Percentiles rank a stretch among this genome's conserved stretches.
phyloP scores from a whole-genome alignment of 23 tunicate species.

The Trididemnum nubilum region DNA sequence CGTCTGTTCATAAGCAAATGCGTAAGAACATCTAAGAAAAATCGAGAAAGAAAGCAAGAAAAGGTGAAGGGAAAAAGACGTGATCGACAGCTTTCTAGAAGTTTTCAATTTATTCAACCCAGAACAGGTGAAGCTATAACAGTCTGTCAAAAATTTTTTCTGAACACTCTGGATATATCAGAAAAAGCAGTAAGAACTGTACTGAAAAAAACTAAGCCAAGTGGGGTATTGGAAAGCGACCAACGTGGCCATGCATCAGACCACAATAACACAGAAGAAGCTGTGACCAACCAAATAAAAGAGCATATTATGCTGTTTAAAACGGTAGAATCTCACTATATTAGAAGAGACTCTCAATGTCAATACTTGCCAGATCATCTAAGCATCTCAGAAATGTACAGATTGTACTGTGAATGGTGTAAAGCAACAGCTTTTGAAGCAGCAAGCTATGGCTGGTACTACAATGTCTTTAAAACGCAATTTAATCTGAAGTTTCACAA shows the following conservation, averaged over 20 bases:
- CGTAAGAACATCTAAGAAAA: background rate
- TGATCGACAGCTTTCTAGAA: background rate
- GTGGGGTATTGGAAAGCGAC: background rate
- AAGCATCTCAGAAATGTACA: background rate
- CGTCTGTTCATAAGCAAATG: conserved; percentile 7
- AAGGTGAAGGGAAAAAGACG: background rate
- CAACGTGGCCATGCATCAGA: background rate
- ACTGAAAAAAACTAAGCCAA: background rate
- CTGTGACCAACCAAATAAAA: background rate
- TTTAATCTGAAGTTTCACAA: conserved; percentile 11
- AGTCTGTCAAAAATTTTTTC: conserved; percentile 3
- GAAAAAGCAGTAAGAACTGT: background rate
- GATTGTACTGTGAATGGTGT: conserved; percentile 6
- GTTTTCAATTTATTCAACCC: background rate
- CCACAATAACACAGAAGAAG: background rate
- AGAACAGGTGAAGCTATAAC: background rate
- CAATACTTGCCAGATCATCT: background rate
- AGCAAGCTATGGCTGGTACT: background rate
- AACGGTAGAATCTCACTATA: background rate
- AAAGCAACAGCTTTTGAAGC: background rate
- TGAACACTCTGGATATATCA: conserved; percentile 10
- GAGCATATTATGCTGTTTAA: conserved; percentile 13
- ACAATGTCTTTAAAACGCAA: background rate
- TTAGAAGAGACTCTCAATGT: conserved; percentile 16
- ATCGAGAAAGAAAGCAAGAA: background rate